Conservation (phyloP, 2,797 vertebrate genomes). For the Ambastaia sidthimunki region DNA sequence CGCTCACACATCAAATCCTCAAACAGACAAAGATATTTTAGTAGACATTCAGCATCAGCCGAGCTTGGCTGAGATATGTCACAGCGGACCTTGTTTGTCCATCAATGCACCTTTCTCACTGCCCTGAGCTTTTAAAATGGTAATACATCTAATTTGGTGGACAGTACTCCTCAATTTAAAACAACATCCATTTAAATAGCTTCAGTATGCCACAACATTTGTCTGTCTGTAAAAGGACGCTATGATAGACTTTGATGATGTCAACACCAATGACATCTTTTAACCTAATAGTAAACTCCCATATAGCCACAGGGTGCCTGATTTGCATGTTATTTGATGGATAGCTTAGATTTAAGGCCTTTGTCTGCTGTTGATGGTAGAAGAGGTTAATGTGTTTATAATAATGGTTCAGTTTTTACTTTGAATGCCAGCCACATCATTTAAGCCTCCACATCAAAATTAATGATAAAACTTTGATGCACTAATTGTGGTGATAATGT, state of each 20-base stretch:
- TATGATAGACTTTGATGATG: conserved; percentile 53
- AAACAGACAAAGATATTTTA: conserved; percentile 57
- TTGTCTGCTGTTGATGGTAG: no score
- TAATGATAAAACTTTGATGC: conserved; percentile 23
- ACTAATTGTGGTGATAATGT: not conserved
- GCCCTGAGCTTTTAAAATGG: conserved; percentile 23
- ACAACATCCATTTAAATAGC: conserved; percentile 15
- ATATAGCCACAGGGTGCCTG: conserved; percentile 41
- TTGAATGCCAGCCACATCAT: conserved; percentile 24
- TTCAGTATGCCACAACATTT: not conserved
- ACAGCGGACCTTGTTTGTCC: conserved; percentile 27
- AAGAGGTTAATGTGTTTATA: conserved; percentile 59
- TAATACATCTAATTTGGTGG: conserved; percentile 1
- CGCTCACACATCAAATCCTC: conserved; percentile 30
- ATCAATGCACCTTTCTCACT: conserved; percentile 18
- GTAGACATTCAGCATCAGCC: conserved; percentile 44
- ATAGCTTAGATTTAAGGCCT: conserved; percentile 49
- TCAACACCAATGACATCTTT: conserved; percentile 43
- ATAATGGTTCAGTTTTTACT: conserved; percentile 40
- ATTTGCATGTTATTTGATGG: conserved; percentile 54
- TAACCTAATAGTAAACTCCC: conserved; percentile 49
- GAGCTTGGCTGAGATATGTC: conserved; percentile 31
- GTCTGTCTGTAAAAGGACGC: conserved; percentile 32
- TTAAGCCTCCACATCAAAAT: conserved; percentile 23
- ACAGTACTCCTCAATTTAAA: conserved; percentile 1